phyloP scores from a whole-genome alignment of 1,140 invertebrate species.

The Drosophila pseudoobscura region DNA sequence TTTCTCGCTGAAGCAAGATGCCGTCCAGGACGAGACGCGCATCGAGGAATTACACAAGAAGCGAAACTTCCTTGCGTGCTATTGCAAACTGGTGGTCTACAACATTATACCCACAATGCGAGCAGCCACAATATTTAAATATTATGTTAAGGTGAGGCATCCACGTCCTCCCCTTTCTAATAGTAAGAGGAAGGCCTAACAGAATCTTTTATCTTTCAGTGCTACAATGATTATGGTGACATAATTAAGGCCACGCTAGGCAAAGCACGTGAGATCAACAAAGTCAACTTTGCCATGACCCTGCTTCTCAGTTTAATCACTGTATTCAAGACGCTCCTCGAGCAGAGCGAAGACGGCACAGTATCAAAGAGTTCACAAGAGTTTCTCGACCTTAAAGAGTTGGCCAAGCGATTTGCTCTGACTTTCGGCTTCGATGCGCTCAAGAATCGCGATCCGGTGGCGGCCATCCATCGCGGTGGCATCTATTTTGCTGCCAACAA shows the following conservation, averaged over 20 bases:
- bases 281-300: constrained; percentile 97
- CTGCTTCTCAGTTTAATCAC: constrained; percentile 91
- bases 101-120: constrained; percentile 96
- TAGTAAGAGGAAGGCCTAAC: not conserved
- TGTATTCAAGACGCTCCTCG: constrained; percentile 72
- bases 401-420: constrained; percentile 97
- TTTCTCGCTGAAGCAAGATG: constrained; percentile 86
- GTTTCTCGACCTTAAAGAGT: constrained; percentile 87
- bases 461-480: constrained; percentile 96
- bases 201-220: constrained; percentile 85
- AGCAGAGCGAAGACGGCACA: constrained; percentile 60
- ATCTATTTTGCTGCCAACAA: constrained; percentile 93
- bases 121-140: constrained; percentile 97
- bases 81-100: constrained; percentile 98
- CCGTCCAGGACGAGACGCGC: constrained; percentile 94
- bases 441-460: constrained; percentile 98
- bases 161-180: too few relatives aligned
- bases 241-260: constrained; percentile 99
- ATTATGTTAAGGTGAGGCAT: constrained; percentile 94
- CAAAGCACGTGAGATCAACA: constrained; percentile 98
- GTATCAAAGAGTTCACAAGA: constrained; percentile 76
- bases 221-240: constrained; percentile 99
- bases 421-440: constrained; percentile 99
- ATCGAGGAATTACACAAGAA: constrained; percentile 98
- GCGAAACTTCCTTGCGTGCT: constrained; percentile 97